Evolutionary conservation across 2,113 vertebrate genomes (phyloP).

Genomic region (Odocoileus hemionus): DNA sequence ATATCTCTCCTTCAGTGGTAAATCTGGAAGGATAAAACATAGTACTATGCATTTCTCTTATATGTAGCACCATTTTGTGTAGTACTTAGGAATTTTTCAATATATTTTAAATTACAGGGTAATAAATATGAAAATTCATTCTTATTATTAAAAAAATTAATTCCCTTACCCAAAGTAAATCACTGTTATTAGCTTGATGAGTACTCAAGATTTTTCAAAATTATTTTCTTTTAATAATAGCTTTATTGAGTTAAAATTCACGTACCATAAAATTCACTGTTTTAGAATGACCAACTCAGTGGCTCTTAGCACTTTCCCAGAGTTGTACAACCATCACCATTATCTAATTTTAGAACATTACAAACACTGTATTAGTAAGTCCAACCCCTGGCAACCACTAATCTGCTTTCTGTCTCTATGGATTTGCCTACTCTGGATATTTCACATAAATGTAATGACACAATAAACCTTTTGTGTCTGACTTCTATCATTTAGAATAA

Average conservation of each 20-base stretch:
- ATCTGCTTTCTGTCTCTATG: neutral
- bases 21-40: neutral
- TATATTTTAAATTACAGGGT: neutral
- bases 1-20: neutral
- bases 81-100: neutral
- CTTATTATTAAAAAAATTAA: neutral
- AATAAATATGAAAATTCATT: neutral
- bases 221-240: neutral
- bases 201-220: neutral
- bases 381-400: neutral
- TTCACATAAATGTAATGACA: neutral
- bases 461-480: neutral
- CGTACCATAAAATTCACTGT: neutral
- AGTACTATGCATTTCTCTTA: neutral
- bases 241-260: neutral
- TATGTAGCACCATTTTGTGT: neutral
- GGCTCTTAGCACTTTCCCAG: neutral
- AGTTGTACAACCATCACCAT: neutral
- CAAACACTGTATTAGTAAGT: neutral
- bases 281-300: neutral
- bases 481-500: neutral
- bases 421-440: neutral
- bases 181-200: neutral
- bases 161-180: neutral
- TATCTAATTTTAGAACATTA: neutral